Evolutionary conservation across 2,888 invertebrate species (phyloP).

Genomic region (Teinopalpus imperialis): DNA sequence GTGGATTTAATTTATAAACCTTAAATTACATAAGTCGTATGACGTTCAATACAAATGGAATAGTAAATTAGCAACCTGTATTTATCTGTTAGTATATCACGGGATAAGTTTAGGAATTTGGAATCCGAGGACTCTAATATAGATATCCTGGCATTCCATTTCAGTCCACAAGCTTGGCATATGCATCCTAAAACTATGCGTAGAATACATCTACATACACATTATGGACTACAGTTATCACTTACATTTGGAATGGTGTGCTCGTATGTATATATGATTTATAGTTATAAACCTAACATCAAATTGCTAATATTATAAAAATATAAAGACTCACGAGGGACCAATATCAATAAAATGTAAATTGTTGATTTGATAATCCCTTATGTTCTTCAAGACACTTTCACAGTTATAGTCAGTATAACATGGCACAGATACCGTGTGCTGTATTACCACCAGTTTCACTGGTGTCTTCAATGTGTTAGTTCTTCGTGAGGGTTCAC

Average conservation of each 20-base stretch:
- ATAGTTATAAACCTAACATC: background rate
- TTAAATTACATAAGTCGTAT: background rate
- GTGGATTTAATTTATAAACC: constrained; percentile 28
- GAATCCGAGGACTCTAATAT: too few species aligned
- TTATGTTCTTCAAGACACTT: constrained; percentile 58
- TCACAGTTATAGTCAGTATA: constrained; percentile 61
- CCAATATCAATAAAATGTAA: constrained; percentile 80
- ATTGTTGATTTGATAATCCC: constrained; percentile 73
- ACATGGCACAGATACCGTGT: constrained; percentile 78
- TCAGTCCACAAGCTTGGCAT: too few species aligned
- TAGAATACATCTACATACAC: too few species aligned
- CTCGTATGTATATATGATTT: too few species aligned
- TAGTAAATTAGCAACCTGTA: too few species aligned
- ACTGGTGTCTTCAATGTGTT: constrained; percentile 59
- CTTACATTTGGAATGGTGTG: too few species aligned
- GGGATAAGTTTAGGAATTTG: too few species aligned
- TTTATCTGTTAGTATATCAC: too few species aligned
- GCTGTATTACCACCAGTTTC: constrained; percentile 78
- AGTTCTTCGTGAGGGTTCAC: constrained; percentile 35
- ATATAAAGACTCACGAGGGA: constrained; percentile 73
- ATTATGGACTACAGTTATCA: too few species aligned
- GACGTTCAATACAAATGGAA: too few species aligned
- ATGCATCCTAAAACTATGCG: too few species aligned
- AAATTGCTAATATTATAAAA: constrained; percentile 4
- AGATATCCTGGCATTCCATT: too few species aligned